Evolutionary conservation across 2,888 invertebrate genomes (phyloP).

Genomic region (Conchocele bisecta): DNA sequence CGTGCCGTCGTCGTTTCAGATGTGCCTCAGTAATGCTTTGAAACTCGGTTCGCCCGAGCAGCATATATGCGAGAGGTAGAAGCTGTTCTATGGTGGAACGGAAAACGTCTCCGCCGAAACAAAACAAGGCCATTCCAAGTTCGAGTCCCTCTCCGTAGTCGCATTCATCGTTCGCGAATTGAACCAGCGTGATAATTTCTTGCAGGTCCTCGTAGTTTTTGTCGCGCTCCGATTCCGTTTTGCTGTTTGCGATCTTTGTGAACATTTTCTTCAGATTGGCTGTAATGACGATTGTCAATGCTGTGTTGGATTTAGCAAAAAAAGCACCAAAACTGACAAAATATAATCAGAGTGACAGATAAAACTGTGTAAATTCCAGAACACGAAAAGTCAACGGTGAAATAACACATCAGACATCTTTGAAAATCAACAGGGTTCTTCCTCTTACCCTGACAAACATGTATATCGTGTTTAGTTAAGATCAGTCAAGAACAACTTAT

Average conservation of each 20-base stretch:
- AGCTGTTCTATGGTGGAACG: constrained; percentile 87
- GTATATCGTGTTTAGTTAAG: no score
- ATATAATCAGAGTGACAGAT: no score
- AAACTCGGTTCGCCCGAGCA: constrained; percentile 89
- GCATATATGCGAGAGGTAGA: constrained; percentile 89
- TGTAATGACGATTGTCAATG: no score
- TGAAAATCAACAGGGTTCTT: no score
- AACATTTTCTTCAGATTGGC: constrained; percentile 89
- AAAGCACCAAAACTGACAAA: no score
- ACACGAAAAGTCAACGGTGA: no score
- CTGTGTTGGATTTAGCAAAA: no score
- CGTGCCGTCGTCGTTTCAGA: constrained; percentile 86
- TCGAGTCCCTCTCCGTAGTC: constrained; percentile 97
- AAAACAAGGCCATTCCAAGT: constrained; percentile 92
- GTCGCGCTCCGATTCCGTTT: constrained; percentile 86
- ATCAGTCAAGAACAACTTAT: no score
- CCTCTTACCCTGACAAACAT: no score
- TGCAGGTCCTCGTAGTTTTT: constrained; percentile 88
- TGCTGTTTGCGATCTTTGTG: constrained; percentile 84
- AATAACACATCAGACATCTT: no score
- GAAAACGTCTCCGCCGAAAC: constrained; percentile 87
- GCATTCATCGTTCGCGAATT: constrained; percentile 96
- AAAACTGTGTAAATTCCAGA: no score
- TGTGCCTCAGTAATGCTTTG: constrained; percentile 90
- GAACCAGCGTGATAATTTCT: constrained; percentile 91